These are phyloP conservation scores for Drosophila trichaetosa DNA, from an alignment of 2,888 invertebrate species.

Conservation along the genomic window DNA sequence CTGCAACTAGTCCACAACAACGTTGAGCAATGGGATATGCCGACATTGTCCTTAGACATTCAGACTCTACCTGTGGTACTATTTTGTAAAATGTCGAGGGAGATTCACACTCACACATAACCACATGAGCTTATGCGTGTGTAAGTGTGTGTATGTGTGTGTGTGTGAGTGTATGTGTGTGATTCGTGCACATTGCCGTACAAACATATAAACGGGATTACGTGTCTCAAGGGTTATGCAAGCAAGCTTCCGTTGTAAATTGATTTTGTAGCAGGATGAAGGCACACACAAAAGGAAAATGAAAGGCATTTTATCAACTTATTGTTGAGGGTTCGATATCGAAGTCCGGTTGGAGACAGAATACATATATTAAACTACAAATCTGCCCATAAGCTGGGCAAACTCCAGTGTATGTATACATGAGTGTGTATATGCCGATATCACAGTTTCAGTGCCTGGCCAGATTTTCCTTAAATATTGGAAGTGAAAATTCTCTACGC, in stretches of 20 bases:
- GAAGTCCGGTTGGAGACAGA: conserved; percentile 26
- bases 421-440: not conserved
- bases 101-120: conserved; percentile 28
- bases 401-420: not conserved
- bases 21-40: conserved; percentile 50
- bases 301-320: conserved; percentile 70
- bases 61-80: conserved; percentile 59
- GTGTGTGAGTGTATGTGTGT: conserved; percentile 10
- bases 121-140: conserved; percentile 18
- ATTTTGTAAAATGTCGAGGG: conserved; percentile 64
- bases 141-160: conserved; percentile 5
- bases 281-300: conserved; percentile 60
- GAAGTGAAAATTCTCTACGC: not conserved
- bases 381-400: conserved; percentile 25
- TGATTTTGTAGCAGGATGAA: conserved; percentile 68
- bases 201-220: conserved; percentile 68
- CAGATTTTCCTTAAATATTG: conserved; percentile 8
- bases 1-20: conserved; percentile 52
- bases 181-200: conserved; percentile 28
- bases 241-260: conserved; percentile 76
- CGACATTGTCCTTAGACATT: conserved; percentile 72
- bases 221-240: conserved; percentile 73
- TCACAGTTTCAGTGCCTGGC: conserved; percentile 14
- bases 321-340: conserved; percentile 50
- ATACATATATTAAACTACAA: conserved; percentile 16